Conservation (phyloP, 2,888 invertebrate species). For the Synergus umbraculus region DNA sequence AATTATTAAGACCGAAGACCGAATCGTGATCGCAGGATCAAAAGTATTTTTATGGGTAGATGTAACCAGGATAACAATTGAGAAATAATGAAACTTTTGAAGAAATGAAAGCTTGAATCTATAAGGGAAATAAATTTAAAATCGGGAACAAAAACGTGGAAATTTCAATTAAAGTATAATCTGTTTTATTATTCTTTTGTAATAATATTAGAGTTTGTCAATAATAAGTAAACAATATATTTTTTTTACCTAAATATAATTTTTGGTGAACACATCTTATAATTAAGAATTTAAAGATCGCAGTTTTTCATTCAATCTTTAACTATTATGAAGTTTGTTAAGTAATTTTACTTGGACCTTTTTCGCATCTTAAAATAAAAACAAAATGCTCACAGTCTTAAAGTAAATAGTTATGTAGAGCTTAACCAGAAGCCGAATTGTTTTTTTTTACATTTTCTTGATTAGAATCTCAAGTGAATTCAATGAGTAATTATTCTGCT, state of each 20-base stretch:
- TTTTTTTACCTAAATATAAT: not conserved
- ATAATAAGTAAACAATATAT: not conserved
- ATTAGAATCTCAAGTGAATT: too few species aligned
- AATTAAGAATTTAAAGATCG: not conserved
- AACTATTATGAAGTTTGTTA: too few species aligned
- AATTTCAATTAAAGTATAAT: not conserved
- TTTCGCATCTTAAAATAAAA: too few species aligned
- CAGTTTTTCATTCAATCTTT: not conserved
- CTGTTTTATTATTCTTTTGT: not conserved
- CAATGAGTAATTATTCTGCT: too few species aligned
- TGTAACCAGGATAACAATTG: not conserved
- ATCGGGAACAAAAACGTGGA: not conserved
- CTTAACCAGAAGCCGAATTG: too few species aligned
- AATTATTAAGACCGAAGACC: slow-evolving; percentile 63
- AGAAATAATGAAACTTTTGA: not conserved
- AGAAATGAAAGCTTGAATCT: too few species aligned
- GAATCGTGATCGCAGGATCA: slow-evolving; percentile 49
- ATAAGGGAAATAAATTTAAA: too few species aligned
- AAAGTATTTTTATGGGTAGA: not conserved
- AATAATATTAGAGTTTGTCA: not conserved
- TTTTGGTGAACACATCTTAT: not conserved
- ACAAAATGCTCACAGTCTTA: too few species aligned
- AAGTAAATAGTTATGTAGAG: too few species aligned
- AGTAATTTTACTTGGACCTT: too few species aligned
- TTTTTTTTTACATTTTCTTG: too few species aligned